A percentile compares a stretch with the other conserved stretches of the same genome.
phyloP scores from a whole-genome alignment of 1,140 invertebrate genomes.

The Pteromalus puparum region DNA sequence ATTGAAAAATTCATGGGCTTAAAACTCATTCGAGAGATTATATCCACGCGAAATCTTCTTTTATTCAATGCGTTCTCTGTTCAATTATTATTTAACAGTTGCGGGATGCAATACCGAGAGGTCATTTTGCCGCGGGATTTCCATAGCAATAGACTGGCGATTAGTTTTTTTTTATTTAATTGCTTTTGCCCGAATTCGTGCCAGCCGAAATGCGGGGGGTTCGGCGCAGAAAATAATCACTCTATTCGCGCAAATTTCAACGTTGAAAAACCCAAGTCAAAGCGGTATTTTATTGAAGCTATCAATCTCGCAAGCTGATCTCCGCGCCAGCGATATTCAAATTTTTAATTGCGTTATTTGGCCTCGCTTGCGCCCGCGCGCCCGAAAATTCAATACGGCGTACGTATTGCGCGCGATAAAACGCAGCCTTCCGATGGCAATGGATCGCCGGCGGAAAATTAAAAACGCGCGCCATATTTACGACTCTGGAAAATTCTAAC shows the following conservation, averaged over 20 bases:
- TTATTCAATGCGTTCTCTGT: slow-evolving; percentile 18
- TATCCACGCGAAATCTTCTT: slow-evolving; percentile 13
- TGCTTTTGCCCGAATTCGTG: too few relatives aligned
- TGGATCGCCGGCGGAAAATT: slow-evolving; percentile 20
- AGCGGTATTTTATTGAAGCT: too few relatives aligned
- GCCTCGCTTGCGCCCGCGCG: too few relatives aligned
- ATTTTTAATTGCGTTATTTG: too few relatives aligned
- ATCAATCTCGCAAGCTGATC: too few relatives aligned
- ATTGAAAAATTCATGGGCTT: slow-evolving; percentile 37
- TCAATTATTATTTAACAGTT: too few relatives aligned
- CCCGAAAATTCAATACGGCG: neutral
- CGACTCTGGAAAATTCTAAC: slow-evolving; percentile 27
- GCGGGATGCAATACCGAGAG: neutral
- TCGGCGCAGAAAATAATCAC: too few relatives aligned
- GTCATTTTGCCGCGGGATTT: neutral
- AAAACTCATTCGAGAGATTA: slow-evolving; percentile 35
- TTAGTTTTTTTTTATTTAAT: neutral
- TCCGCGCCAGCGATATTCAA: too few relatives aligned
- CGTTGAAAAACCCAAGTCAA: too few relatives aligned
- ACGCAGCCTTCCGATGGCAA: slow-evolving; percentile 3
- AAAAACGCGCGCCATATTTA: slow-evolving; percentile 22
- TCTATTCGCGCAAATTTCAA: too few relatives aligned
- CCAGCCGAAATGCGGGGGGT: too few relatives aligned
- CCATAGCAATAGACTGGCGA: neutral
- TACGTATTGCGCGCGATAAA: too few relatives aligned